A percentile compares a stretch with the other conserved stretches of the same genome.
These are phyloP conservation scores for Boleophthalmus pectinirostris DNA, from an alignment of 2,113 vertebrate genomes.

Conservation along the genomic window DNA sequence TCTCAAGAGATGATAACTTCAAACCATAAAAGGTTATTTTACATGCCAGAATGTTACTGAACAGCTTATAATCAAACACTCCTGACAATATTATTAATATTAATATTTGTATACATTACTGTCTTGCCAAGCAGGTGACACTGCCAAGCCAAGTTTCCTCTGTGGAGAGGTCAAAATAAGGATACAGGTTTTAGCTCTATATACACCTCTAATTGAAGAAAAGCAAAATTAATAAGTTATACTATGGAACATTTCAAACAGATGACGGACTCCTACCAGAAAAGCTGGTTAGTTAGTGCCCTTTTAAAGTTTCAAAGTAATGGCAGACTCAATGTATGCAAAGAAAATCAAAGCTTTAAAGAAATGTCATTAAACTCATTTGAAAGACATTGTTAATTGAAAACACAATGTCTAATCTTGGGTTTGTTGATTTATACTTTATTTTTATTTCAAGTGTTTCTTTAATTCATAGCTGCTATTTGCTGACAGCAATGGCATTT, in stretches of 20 bases:
- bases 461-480: conserved; percentile 27
- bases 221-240: neutral
- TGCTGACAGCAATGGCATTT: conserved; percentile 29
- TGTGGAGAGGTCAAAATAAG: neutral
- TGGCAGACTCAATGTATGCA: neutral
- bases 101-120: no score
- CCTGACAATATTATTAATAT: no score
- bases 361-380: neutral
- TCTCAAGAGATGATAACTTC: neutral
- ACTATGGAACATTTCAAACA: neutral
- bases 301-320: neutral
- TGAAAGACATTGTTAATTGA: conserved; percentile 6
- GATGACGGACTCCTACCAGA: no score
- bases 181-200: no score
- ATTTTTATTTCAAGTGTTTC: conserved; percentile 19
- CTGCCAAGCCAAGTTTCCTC: neutral
- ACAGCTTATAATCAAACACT: no score
- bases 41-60: no score
- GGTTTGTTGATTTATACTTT: conserved; percentile 23
- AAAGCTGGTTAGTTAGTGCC: no score
- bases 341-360: neutral
- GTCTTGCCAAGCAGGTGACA: neutral
- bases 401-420: neutral
- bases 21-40: neutral
- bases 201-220: no score